Percentiles rank a stretch among this genome's conserved stretches.
phyloP scores from a whole-genome alignment of 2,888 invertebrate genomes.

The Syritta pipiens region DNA sequence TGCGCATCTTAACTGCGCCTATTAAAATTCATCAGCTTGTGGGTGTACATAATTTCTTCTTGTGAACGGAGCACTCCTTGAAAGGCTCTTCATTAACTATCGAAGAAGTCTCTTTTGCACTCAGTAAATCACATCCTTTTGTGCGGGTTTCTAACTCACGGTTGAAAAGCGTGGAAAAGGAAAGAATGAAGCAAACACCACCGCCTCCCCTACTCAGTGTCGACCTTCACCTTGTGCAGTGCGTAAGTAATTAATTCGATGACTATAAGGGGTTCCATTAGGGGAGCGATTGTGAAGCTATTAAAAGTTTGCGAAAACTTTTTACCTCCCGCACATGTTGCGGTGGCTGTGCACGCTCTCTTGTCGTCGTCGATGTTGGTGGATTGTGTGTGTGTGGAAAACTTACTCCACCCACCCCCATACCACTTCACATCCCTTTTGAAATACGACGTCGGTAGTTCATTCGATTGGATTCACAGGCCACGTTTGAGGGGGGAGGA shows the following conservation, averaged over 20 bases:
- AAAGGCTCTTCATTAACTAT: background rate
- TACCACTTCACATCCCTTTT: no score
- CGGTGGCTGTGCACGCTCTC: background rate
- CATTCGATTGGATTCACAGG: slow-evolving; percentile 26
- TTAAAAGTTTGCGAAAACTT: slow-evolving; percentile 56
- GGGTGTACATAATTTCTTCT: background rate
- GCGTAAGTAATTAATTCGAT: slow-evolving; percentile 61
- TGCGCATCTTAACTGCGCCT: slow-evolving; percentile 40
- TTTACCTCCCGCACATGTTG: slow-evolving; percentile 4
- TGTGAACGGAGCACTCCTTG: background rate
- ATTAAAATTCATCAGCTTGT: slow-evolving; percentile 36
- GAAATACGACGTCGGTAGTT: background rate
- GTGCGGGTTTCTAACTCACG: no score
- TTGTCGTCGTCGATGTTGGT: no score
- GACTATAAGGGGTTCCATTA: slow-evolving; percentile 33
- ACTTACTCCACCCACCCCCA: background rate
- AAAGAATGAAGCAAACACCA: no score
- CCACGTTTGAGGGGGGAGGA: background rate
- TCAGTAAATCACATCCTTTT: no score
- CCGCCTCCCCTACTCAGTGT: slow-evolving; percentile 14
- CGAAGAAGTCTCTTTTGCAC: background rate
- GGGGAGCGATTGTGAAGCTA: slow-evolving; percentile 48
- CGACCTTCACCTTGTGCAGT: slow-evolving; percentile 59
- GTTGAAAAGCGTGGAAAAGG: no score
- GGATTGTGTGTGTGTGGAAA: background rate